Conservation (phyloP, 2,113 vertebrate species). For the Electrona antarctica region DNA sequence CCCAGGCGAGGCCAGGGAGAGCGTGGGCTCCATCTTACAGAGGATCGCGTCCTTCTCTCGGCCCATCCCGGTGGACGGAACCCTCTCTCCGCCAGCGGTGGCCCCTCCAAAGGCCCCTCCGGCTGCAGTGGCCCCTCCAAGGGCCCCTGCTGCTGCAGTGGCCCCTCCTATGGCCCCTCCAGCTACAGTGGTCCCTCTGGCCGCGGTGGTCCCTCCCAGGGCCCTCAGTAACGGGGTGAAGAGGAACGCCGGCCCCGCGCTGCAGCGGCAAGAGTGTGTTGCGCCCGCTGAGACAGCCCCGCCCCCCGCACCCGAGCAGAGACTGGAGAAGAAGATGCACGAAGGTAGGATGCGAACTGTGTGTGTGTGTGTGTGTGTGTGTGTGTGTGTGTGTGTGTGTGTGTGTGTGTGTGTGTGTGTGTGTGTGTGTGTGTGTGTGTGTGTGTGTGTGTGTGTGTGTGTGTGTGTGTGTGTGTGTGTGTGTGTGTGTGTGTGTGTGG, state of each 20-base stretch:
- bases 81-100: conserved; percentile 9
- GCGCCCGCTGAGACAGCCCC: background rate
- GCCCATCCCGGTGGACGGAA: conserved; percentile 28
- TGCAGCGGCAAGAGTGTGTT: background rate
- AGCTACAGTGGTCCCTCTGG: conserved; percentile 4
- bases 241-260: conserved; percentile 8
- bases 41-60: conserved; percentile 75
- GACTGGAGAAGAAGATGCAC: conserved; percentile 34
- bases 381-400: background rate
- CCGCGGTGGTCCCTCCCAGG: background rate
- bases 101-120: conserved; percentile 10
- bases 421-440: background rate
- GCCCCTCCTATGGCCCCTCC: conserved; percentile 66
- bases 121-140: conserved; percentile 12
- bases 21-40: conserved; percentile 65
- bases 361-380: background rate
- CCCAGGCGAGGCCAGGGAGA: conserved; percentile 53
- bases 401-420: background rate
- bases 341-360: conserved; percentile 67
- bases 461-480: background rate
- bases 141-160: background rate
- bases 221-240: conserved; percentile 46
- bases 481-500: background rate
- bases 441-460: background rate
- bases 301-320: conserved; percentile 2